Evolutionary conservation across 2,113 vertebrate species (phyloP), one percentile per base, ranked within the genome.

Genomic region (Barbus barbus): DNA sequence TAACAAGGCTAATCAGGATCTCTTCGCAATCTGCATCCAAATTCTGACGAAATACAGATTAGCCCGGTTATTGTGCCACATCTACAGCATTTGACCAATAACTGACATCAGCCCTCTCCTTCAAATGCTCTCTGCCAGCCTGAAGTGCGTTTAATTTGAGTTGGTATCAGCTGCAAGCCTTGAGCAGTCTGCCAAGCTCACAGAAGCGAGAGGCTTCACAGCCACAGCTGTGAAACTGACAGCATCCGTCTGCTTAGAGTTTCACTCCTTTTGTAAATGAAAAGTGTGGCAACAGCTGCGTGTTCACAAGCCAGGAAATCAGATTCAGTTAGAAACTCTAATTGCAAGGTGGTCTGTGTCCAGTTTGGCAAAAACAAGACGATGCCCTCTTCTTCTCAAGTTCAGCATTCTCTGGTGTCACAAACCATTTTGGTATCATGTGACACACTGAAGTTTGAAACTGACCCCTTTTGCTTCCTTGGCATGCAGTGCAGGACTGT

Each of bases 221-320:
- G 80, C 20, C 86, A 67, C 83, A 87, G 86, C 83, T 85, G 86
- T 63, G 12, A 74, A 75, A 61, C 74, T 28, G 44, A 31, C 65
- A 56, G 65, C 75, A 56, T 79, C 41, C 65, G 13, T 79, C 63
- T 44, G 61, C 36, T 38, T 38, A 38, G 36, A 38, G 36, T 77
- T 81, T 80, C 41, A 81, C 51, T 75, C 36, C 46, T 75, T 48
- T 73, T 78, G 38, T 51, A 38, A 79, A 61, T 82, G 16, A 31
- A 82, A 82, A 85, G 74, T 69, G 58, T 33, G 83, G 28, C 53
- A 58, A 56, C 86, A 85, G 83, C 79, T 85, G 74, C 28, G 33
- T n/a, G 46, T 58, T 77, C 38, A 61, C 78, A 81, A 60, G 26
- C 31, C 63, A 78, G 56, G 38, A 85, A 71, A 85, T 36, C 9